Conservation (phyloP, 2,797 vertebrate genomes). For the Aldrovandia affinis region DNA sequence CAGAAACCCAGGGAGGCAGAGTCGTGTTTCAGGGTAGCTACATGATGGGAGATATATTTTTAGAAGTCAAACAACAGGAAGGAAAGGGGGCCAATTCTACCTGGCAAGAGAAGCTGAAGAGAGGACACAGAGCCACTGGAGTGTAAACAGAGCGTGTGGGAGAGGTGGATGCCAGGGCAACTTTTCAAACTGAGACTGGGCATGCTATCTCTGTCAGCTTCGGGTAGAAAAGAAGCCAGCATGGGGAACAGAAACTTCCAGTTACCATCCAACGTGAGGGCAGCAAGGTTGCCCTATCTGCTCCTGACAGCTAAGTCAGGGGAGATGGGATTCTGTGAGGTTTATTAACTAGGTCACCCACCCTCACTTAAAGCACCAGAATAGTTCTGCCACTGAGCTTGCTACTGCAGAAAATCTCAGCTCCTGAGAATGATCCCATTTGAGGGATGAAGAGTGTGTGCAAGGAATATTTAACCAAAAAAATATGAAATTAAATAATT, state of each 20-base stretch:
- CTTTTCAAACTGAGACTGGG: slow-evolving; percentile 10
- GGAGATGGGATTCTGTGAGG: slow-evolving; percentile 3
- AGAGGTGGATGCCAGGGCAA: not conserved
- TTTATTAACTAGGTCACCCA: slow-evolving; percentile 21
- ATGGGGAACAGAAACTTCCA: slow-evolving; percentile 16
- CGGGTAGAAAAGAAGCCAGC: not conserved
- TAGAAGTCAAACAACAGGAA: slow-evolving; percentile 26
- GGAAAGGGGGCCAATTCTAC: slow-evolving; percentile 15
- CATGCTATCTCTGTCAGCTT: not conserved
- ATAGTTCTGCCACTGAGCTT: not conserved
- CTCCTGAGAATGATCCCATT: slow-evolving; percentile 16
- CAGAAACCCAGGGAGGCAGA: not conserved
- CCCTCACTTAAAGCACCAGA: not conserved
- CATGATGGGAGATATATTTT: slow-evolving; percentile 23
- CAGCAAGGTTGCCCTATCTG: not conserved
- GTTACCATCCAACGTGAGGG: not conserved
- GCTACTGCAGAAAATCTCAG: not conserved
- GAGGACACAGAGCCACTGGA: not conserved
- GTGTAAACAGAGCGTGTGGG: not conserved
- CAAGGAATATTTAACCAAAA: not conserved
- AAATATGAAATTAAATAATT: not conserved
- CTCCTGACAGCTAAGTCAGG: slow-evolving; percentile 15
- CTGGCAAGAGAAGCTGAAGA: not conserved
- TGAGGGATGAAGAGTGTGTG: not conserved
- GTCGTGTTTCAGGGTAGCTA: not conserved